Conservation (phyloP, 2,888 invertebrate genomes). For the Prostheceraeus crozeri region DNA sequence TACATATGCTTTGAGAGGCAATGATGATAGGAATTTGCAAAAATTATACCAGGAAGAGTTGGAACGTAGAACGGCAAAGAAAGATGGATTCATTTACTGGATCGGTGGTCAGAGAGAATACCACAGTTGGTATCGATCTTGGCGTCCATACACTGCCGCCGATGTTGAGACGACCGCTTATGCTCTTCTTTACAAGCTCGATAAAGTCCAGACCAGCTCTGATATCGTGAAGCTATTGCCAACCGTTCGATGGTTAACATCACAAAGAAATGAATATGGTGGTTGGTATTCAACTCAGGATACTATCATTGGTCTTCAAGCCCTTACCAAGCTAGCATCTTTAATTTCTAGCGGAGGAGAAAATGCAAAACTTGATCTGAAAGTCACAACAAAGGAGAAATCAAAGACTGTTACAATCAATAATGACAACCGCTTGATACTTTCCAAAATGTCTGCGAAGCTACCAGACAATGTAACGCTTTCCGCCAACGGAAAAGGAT, state of each 20-base stretch:
- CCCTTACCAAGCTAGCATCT: slow-evolving; percentile 42
- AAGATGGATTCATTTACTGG: not conserved
- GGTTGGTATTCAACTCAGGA: slow-evolving; percentile 45
- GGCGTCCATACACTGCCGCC: slow-evolving; percentile 17
- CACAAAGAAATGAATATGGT: slow-evolving; percentile 42
- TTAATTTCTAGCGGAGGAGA: too few relatives aligned
- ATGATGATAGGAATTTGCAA: too few relatives aligned
- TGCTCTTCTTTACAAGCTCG: slow-evolving; percentile 41
- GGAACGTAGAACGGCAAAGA: not conserved
- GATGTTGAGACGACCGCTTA: slow-evolving; percentile 42
- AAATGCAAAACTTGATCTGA: too few relatives aligned
- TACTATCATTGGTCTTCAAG: slow-evolving; percentile 46
- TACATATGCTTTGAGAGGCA: slow-evolving; percentile 9
- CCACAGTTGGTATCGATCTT: not conserved
- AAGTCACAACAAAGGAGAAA: too few relatives aligned
- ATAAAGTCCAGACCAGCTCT: slow-evolving; percentile 33
- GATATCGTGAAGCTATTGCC: slow-evolving; percentile 32
- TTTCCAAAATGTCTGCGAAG: too few relatives aligned
- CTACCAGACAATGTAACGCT: too few relatives aligned
- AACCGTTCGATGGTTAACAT: slow-evolving; percentile 42
- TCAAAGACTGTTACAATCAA: too few relatives aligned
- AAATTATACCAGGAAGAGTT: too few relatives aligned
- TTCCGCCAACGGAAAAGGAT: too few relatives aligned
- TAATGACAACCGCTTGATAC: too few relatives aligned
- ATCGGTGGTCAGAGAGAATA: not conserved